Percentiles rank a stretch among this genome's conserved stretches.
phyloP scores from a whole-genome alignment of 2,888 invertebrate species.

The Platerodrilus igneus region DNA sequence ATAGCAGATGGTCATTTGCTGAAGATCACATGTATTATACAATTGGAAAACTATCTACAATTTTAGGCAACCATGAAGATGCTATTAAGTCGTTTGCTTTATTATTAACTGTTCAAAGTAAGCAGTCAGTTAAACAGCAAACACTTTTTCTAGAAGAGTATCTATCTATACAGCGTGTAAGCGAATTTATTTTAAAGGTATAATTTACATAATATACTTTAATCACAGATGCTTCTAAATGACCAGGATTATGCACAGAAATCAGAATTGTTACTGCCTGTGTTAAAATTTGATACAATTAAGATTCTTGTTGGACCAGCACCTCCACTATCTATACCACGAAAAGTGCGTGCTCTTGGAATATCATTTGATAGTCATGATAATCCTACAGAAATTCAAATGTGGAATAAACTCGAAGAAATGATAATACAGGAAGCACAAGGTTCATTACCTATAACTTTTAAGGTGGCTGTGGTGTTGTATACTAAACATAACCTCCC shows the following conservation, averaged over 20 bases:
- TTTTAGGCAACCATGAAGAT: slow-evolving; percentile 66
- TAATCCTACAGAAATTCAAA: slow-evolving; percentile 36
- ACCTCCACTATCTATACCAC: slow-evolving; percentile 53
- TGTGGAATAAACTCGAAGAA: slow-evolving; percentile 75
- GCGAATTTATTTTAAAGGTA: slow-evolving; percentile 25
- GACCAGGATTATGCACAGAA: slow-evolving; percentile 24
- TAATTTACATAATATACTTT: slow-evolving; percentile 4
- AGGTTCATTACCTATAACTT: slow-evolving; percentile 66
- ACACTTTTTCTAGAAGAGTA: slow-evolving; percentile 82
- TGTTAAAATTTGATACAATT: slow-evolving; percentile 63
- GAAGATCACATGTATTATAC: slow-evolving; percentile 96
- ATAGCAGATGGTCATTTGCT: slow-evolving; percentile 84
- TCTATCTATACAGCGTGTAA: slow-evolving; percentile 76
- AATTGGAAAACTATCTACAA: slow-evolving; percentile 83
- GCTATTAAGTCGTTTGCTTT: slow-evolving; percentile 73
- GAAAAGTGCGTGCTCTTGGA: slow-evolving; percentile 54
- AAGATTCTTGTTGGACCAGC: slow-evolving; percentile 65
- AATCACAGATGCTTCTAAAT: slow-evolving; percentile 21
- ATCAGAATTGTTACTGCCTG: slow-evolving; percentile 68
- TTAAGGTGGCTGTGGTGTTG: slow-evolving; percentile 72
- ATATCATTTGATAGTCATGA: slow-evolving; percentile 43
- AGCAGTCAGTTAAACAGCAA: slow-evolving; percentile 70
- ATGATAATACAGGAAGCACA: slow-evolving; percentile 67
- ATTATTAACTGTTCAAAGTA: slow-evolving; percentile 65
- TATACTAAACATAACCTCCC: slow-evolving; percentile 65